These are phyloP conservation scores for Trachelus tabidus DNA, from an alignment of 2,888 invertebrate genomes.

Conservation along the genomic window DNA sequence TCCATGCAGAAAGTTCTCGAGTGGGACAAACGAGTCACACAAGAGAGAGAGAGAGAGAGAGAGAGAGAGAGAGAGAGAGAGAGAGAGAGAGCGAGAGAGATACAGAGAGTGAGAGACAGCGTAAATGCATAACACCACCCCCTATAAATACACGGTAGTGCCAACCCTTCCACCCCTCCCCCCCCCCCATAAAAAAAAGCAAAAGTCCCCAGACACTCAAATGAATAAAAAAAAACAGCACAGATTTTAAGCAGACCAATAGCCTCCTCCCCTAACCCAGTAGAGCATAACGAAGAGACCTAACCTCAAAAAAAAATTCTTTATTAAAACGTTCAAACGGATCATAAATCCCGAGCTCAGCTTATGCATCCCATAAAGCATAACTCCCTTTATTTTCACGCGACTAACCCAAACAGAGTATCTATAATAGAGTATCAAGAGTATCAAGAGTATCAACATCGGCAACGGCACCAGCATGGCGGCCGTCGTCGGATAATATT, in stretches of 20 bases:
- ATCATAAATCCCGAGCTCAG: not conserved
- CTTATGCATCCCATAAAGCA: slow-evolving; percentile 5
- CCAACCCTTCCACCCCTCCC: not conserved
- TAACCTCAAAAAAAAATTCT: not conserved
- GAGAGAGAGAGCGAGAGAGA: not conserved
- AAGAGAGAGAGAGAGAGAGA: not conserved
- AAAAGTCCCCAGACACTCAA: not conserved
- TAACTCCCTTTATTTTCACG: not conserved
- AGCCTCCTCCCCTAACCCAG: not conserved
- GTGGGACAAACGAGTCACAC: not conserved
- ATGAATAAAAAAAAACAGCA: not conserved
- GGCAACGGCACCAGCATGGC: not conserved
- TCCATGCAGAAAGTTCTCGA: not conserved
- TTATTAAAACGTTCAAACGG: not conserved
- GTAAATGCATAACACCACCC: no score
- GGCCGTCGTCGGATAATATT: slow-evolving; percentile 1
- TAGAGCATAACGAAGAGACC: not conserved
- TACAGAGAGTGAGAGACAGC: no score
- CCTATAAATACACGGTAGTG: not conserved
- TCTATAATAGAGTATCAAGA: no score
- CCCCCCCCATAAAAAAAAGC: not conserved
- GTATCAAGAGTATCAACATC: not conserved
- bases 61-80: not conserved
- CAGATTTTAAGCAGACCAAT: not conserved
- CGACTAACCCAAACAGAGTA: slow-evolving; percentile 6